phyloP scores from a whole-genome alignment of 2,888 invertebrate genomes.

The Parelbella ahira region DNA sequence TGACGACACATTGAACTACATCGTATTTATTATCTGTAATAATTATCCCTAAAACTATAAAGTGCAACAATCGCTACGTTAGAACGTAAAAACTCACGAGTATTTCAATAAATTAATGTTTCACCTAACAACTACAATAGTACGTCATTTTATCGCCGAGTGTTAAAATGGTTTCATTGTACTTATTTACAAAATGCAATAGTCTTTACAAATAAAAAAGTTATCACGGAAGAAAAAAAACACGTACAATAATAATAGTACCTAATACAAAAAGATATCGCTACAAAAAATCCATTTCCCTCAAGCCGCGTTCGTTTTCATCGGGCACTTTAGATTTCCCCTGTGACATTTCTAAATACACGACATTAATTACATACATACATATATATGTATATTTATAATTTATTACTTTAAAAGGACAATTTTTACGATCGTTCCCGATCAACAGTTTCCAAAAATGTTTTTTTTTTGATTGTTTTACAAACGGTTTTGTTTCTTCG shows the following conservation, averaged over 20 bases:
- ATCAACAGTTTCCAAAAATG: slow-evolving; percentile 26
- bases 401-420: slow-evolving; percentile 19
- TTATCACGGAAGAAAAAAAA: too few relatives aligned
- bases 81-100: slow-evolving; percentile 72
- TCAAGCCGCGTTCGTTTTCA: slow-evolving; percentile 15
- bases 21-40: slow-evolving; percentile 70
- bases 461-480: slow-evolving; percentile 21
- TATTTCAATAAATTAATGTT: slow-evolving; percentile 75
- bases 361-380: too few relatives aligned
- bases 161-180: slow-evolving; percentile 45
- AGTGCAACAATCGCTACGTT: slow-evolving; percentile 76
- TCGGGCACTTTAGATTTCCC: slow-evolving; percentile 23
- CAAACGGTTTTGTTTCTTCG: slow-evolving; percentile 23
- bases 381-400: too few relatives aligned
- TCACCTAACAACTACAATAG: slow-evolving; percentile 58
- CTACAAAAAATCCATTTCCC: slow-evolving; percentile 12
- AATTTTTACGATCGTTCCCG: slow-evolving; percentile 23
- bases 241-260: slow-evolving; percentile 1
- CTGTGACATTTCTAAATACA: slow-evolving; percentile 24
- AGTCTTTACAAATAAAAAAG: slow-evolving; percentile 51
- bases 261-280: slow-evolving; percentile 5
- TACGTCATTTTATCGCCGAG: slow-evolving; percentile 53
- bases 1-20: slow-evolving; percentile 73
- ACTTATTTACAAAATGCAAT: slow-evolving; percentile 79
- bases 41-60: slow-evolving; percentile 66